Base-by-base conservation (phyloP, 2,797 vertebrate species). In the Leptodactylus fallax region DNA sequence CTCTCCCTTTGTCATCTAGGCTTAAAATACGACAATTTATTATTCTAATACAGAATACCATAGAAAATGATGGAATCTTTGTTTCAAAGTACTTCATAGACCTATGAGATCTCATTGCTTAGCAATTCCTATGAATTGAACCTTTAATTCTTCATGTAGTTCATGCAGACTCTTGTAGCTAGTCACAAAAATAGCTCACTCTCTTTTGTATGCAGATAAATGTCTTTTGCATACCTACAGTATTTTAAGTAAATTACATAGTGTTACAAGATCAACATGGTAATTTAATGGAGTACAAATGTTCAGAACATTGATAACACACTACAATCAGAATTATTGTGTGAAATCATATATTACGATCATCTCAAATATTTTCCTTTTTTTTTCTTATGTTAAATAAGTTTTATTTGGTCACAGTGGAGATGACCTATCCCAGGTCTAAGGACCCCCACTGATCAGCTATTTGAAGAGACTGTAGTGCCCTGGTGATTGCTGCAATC, bases 111-210 rank as follows among this genome's bases (percentile, higher is more conserved):
- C 11, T 77, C 11, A 53, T 7, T 23, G n/a, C n/a, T 53, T 55
- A 78, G 51, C 51, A 55, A 21, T 36, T 51, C 21, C 53, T 60
- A 9, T 85, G 69, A 76, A 72, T 76, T 16, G 21, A 77, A n/a
- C 11, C 56, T 77, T 78, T 85, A 69, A 83, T 83, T 55, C 56
- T 76, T 60, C 71, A 25, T 56, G 19, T 55, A 74, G 53, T 67
- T 72, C 69, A 85, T 85, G 71, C 56, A 27, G n/a, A 25, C 49
- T 77, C 10, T 19, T 85, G 69, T 36, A 85, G 61, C 76, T 76
- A 61, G 69, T 36, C 23, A 16, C 72, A 16, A 85, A 77, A 78
- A 63, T 21, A 23, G 53, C 60, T 83, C 65, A 69, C 23, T 71
- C 81, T 16, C 21, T 83, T 55, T 83, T 69, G 21, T 83, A 23